Conservation (phyloP, 92 coral and sea anemone species). For the Pocillopora meandrina region DNA sequence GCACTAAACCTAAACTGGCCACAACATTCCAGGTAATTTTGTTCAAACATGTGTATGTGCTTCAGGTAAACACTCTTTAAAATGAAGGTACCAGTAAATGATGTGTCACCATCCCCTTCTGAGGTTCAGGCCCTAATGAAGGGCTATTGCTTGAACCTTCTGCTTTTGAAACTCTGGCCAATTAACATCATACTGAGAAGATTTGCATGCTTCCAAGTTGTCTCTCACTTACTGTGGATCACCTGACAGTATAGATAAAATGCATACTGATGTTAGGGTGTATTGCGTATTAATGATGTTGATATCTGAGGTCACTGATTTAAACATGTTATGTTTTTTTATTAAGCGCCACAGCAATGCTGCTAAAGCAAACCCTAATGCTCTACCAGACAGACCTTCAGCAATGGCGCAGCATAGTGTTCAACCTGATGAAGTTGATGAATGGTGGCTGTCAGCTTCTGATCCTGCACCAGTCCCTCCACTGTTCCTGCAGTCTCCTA, state of each 20-base stretch:
- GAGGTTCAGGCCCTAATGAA: too few relatives aligned
- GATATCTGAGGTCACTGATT: too few relatives aligned
- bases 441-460: constrained; percentile 73
- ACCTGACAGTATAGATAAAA: too few relatives aligned
- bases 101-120: too few relatives aligned
- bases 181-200: too few relatives aligned
- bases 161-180: too few relatives aligned
- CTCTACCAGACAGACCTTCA: constrained; percentile 56
- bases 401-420: constrained; percentile 24
- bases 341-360: constrained; percentile 36
- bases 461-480: constrained; percentile 78
- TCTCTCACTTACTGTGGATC: too few relatives aligned
- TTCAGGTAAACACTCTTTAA: background rate
- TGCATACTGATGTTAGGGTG: too few relatives aligned
- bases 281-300: too few relatives aligned
- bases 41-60: background rate
- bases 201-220: too few relatives aligned
- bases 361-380: constrained; percentile 9
- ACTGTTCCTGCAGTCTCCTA: constrained; percentile 69
- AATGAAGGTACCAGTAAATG: too few relatives aligned
- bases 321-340: background rate
- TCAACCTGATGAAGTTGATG: constrained; percentile 55
- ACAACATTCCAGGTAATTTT: constrained; percentile 58
- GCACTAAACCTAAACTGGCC: constrained; percentile 55
- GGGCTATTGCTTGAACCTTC: too few relatives aligned